phyloP scores from a whole-genome alignment of 2,797 vertebrate genomes.

The Fistularia commersonii region DNA sequence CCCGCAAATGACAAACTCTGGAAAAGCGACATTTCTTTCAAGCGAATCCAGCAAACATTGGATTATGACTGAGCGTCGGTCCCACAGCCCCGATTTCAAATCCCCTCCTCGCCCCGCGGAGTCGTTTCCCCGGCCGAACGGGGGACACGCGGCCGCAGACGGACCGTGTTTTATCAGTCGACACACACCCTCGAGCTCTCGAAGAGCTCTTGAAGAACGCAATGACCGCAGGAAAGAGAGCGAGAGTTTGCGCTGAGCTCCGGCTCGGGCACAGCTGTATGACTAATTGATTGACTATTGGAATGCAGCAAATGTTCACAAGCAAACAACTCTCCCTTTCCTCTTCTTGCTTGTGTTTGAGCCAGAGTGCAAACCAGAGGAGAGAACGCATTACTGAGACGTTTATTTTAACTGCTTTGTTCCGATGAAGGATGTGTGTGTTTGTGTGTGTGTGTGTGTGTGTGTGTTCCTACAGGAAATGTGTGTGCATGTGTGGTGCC shows the following conservation, averaged over 20 bases:
- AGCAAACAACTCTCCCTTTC: constrained; percentile 30
- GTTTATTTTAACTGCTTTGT: constrained; percentile 13
- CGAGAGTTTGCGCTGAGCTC: constrained; percentile 16
- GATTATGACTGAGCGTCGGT: too few species aligned
- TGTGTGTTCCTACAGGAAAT: constrained; percentile 8
- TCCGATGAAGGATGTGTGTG: constrained; percentile 1
- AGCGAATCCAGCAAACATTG: too few species aligned
- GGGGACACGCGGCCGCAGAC: constrained; percentile 20
- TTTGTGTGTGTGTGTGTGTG: constrained; percentile 7
- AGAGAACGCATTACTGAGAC: neutral
- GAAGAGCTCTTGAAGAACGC: neutral
- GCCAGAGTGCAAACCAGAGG: constrained; percentile 15
- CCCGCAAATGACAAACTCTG: too few species aligned
- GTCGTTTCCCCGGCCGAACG: constrained; percentile 24
- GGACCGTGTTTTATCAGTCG: constrained; percentile 10
- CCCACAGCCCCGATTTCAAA: too few species aligned
- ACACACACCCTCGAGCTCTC: too few species aligned
- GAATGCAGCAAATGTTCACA: constrained; percentile 51
- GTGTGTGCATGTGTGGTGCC: constrained; percentile 52
- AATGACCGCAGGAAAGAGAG: neutral
- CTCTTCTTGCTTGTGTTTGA: constrained; percentile 33
- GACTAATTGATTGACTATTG: constrained; percentile 53
- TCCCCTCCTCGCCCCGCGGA: too few species aligned
- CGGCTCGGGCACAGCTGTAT: constrained; percentile 31
- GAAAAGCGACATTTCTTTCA: too few species aligned